Base-by-base conservation (phyloP, 2,888 invertebrate genomes). In the Lithodes maja region DNA sequence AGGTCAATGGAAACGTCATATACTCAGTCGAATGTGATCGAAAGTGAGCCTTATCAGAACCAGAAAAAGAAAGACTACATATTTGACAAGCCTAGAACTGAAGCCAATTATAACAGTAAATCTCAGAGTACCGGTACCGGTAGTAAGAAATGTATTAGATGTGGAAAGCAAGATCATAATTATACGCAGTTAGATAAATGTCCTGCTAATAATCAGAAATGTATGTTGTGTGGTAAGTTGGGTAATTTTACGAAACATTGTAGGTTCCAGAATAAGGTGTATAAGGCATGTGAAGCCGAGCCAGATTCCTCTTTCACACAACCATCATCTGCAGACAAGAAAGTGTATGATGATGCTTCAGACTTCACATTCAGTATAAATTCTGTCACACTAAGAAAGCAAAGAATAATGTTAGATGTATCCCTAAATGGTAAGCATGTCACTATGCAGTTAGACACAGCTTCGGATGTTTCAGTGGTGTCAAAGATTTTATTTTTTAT, bases 401-500 rank as follows among this genome's bases (percentile, higher is more conserved):
- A 2, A 5, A 12, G 77, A 50, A 77, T 77, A 2, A 77, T 77
- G 77, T 49, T 77, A 3, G 50, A 77, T 49, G 77, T 77, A 77
- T 50, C 7, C n/a, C 49, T 77, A 3, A 77, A 77, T 77, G 77
- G 77, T 17, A 77, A 77, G 77, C 50, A 5, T 77, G 50, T 77
- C 15, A 17, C 3, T 49, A 77, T 77, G 77, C 77, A 77, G 2
- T 15, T 77, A 77, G 77, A 77, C 77, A 77, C 77, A 50, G 77
- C 77, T 49, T 17, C 77, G 7, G 77, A 77, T 77, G 77, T 77
- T 50, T 77, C 77, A 7, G 77, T 77, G 77, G 77, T 77, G 50
- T 77, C 49, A 49, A 50, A 77, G 50, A n/a, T n/a, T n/a, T n/a
- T n/a, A n/a, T n/a, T n/a, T n/a, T n/a, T n/a, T n/a, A n/a, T n/a